Evolutionary conservation across 2,888 invertebrate species (phyloP), one percentile per base, ranked within the genome.

Genomic region (Agrenia bidenticulata): DNA sequence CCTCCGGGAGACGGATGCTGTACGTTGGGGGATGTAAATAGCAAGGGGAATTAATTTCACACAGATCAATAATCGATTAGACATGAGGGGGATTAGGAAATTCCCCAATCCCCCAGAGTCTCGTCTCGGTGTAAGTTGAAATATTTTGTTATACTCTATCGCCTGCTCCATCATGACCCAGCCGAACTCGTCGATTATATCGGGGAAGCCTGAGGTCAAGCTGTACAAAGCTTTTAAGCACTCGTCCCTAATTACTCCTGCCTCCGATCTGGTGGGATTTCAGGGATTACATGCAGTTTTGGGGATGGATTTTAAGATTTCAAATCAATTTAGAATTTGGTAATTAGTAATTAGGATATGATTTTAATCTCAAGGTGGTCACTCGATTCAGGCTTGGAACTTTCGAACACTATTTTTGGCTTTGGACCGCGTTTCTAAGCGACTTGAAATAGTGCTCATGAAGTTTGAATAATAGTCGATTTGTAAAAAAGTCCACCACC

Each of bases 111-210:
- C 51, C 9, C 13, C 15, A 23, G 7, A 51, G 17, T 17, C 17
- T 9, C 7, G 49, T 11, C 39, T 39, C 7, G 7, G 15, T 7
- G 9, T 39, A 39, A 39, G 7, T 11, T 39, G 7, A 11, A 11
- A 39, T 39, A 15, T 11, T 11, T 15, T 39, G 7, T 15, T 11
- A 11, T 66, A 75, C 75, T 73, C 70, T 2, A 75, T 17, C 7
- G 64, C 63, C 26, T 75, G 73, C 2, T 53, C 9, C 19, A 75
- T 57, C 60, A 75, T 74, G 11, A 64, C 62, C 61, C 69, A 74
- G 4, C 72, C 72, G 1, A 59, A 56, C 2, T 66, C 59, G 57
- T 73, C 70, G 9, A 75, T 61, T 15, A 74, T 64, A 2, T 72
- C 72, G 0, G 75, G 67, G 17, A 59, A 62, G 2, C 73, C 75